Evolutionary conservation across 2,797 vertebrate genomes (phyloP).

Genomic region (Syngnathus acus): DNA sequence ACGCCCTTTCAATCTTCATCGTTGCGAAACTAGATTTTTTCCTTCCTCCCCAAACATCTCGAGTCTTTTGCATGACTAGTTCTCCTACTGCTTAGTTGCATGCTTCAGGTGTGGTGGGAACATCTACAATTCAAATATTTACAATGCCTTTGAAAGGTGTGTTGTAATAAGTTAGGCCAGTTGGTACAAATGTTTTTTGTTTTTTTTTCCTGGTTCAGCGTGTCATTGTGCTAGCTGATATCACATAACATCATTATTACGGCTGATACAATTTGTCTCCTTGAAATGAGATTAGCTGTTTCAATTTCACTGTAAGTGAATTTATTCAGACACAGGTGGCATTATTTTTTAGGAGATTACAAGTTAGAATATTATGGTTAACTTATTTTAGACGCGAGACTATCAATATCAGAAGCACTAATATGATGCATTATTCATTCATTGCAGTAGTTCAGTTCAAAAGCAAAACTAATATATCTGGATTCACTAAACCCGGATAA

Average conservation of each 20-base stretch:
- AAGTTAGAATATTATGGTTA: too few relatives aligned
- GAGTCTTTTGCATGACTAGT: neutral
- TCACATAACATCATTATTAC: neutral
- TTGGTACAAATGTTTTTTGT: too few relatives aligned
- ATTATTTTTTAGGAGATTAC: too few relatives aligned
- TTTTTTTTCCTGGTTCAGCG: neutral
- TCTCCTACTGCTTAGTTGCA: neutral
- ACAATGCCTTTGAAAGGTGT: too few relatives aligned
- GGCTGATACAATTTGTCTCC: neutral
- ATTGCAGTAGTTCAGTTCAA: too few relatives aligned
- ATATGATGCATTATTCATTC: too few relatives aligned
- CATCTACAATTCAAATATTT: neutral
- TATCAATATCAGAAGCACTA: too few relatives aligned
- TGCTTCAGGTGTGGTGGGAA: neutral
- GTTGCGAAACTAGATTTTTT: conserved; percentile 25
- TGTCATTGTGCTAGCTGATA: neutral
- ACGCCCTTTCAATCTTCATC: conserved; percentile 6
- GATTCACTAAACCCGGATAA: too few relatives aligned
- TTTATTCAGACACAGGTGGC: neutral
- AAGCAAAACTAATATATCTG: too few relatives aligned
- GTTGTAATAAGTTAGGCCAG: too few relatives aligned
- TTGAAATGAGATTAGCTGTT: neutral
- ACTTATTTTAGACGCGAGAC: too few relatives aligned
- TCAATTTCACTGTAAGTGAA: neutral
- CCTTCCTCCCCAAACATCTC: conserved; percentile 1